A percentile compares a stretch with the other conserved stretches of the same genome.
These are phyloP conservation scores for Tetramorium bicarinatum DNA, from an alignment of 2,888 invertebrate genomes.

Conservation along the genomic window DNA sequence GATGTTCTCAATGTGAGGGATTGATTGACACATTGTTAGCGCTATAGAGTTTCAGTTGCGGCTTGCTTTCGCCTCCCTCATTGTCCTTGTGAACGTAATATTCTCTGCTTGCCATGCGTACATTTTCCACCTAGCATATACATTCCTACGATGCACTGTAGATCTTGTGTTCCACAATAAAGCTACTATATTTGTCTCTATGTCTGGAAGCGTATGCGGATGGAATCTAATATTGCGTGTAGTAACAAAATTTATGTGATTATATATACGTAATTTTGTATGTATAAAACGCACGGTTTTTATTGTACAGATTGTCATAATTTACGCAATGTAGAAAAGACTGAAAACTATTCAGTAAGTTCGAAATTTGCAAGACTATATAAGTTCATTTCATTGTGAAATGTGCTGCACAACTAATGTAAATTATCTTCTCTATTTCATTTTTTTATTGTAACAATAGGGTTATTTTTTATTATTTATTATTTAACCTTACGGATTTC, in stretches of 20 bases:
- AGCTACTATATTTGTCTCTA: slow-evolving; percentile 24
- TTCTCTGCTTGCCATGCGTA: slow-evolving; percentile 32
- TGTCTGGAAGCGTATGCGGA: slow-evolving; percentile 9
- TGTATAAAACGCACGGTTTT: background rate
- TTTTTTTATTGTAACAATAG: background rate
- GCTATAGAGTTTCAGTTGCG: slow-evolving; percentile 27
- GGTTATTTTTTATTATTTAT: background rate
- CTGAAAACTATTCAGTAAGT: slow-evolving; percentile 3
- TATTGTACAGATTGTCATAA: background rate
- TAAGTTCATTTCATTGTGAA: background rate
- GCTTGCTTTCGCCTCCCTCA: slow-evolving; percentile 28
- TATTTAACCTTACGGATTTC: background rate
- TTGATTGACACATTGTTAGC: slow-evolving; percentile 47
- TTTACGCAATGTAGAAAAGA: background rate
- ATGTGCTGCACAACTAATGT: background rate
- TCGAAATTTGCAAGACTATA: background rate
- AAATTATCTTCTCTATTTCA: background rate
- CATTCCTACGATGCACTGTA: slow-evolving; percentile 25
- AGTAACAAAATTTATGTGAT: slow-evolving; percentile 19
- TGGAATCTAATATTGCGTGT: slow-evolving; percentile 33
- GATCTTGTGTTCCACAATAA: slow-evolving; percentile 36
- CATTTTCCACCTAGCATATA: slow-evolving; percentile 27
- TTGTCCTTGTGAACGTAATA: slow-evolving; percentile 48
- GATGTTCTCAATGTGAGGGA: slow-evolving; percentile 12
- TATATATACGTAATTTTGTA: background rate